Percentiles rank a stretch among this genome's conserved stretches.
phyloP scores from a whole-genome alignment of 92 coral and sea anemone species.

The Chrysogorgia sp. region DNA sequence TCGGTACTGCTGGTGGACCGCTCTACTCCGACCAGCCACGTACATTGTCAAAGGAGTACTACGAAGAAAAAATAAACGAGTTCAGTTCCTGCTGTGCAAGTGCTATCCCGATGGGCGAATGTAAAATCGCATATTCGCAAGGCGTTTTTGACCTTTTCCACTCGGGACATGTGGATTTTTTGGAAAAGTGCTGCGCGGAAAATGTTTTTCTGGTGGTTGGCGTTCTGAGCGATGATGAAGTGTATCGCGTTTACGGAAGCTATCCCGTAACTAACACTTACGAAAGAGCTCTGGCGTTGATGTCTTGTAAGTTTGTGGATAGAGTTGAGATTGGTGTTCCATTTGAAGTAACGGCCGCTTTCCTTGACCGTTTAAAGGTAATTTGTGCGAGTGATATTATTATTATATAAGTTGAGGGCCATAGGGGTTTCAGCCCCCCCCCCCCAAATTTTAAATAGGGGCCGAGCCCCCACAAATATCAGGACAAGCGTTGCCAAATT shows the following conservation, averaged over 20 bases:
- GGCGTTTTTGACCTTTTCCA: conserved; percentile 99
- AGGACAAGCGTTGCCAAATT: no score
- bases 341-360: conserved; percentile 72
- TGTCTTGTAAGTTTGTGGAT: conserved; percentile 92
- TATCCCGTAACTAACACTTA: conserved; percentile 94
- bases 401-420: no score
- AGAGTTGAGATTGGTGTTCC: conserved; percentile 96
- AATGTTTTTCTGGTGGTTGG: conserved; percentile 77
- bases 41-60: conserved; percentile 69
- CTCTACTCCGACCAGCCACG: conserved; percentile 55
- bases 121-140: conserved; percentile 76
- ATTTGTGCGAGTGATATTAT: no score
- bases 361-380: conserved; percentile 88
- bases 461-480: no score
- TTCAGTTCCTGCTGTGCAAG: conserved; percentile 79
- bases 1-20: conserved; percentile 84
- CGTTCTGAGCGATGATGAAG: conserved; percentile 82
- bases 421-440: no score
- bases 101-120: no score
- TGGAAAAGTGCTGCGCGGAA: conserved; percentile 78
- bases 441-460: no score
- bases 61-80: conserved; percentile 78
- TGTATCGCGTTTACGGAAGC: conserved; percentile 83
- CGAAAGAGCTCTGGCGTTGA: conserved; percentile 87
- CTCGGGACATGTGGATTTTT: conserved; percentile 86